Evolutionary conservation across 2,113 vertebrate species (phyloP).

Genomic region (Catharus bicknelli): DNA sequence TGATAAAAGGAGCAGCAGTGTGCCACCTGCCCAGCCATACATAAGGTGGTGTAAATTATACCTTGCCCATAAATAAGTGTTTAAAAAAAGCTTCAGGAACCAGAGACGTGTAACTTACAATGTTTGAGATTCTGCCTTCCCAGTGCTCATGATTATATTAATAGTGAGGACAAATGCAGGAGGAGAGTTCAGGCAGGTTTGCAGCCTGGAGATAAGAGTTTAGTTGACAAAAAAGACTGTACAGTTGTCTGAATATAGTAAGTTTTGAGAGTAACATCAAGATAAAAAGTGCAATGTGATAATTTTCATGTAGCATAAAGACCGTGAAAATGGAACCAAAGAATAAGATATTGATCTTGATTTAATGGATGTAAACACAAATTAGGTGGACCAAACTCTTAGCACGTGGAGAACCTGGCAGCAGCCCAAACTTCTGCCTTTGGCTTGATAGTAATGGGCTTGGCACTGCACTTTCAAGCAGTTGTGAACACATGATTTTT

Average conservation of each 20-base stretch:
- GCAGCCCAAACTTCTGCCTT: not conserved
- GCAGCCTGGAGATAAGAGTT: not conserved
- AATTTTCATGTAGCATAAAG: not conserved
- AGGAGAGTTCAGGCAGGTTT: not conserved
- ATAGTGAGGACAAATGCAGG: not conserved
- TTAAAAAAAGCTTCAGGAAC: constrained; percentile 63
- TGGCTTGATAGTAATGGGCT: not conserved
- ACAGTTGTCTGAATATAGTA: not conserved
- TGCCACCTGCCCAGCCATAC: constrained; percentile 40
- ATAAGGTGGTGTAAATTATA: constrained; percentile 59
- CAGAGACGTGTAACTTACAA: constrained; percentile 11
- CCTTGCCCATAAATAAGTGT: constrained; percentile 60
- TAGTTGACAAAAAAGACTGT: not conserved
- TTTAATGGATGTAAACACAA: not conserved
- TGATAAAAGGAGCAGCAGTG: constrained; percentile 20
- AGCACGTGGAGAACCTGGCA: not conserved
- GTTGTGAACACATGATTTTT: not conserved
- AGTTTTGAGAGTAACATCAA: not conserved
- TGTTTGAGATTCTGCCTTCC: constrained; percentile 22
- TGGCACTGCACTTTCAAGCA: fast-evolving
- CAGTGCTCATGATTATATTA: constrained; percentile 26
- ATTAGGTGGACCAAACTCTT: not conserved
- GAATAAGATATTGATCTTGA: not conserved
- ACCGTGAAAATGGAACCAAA: not conserved
- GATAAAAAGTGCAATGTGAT: not conserved